A percentile compares a stretch with the other conserved stretches of the same genome.
These are phyloP conservation scores for Triops cancriformis DNA, from an alignment of 1,140 invertebrate genomes.

Conservation along the genomic window DNA sequence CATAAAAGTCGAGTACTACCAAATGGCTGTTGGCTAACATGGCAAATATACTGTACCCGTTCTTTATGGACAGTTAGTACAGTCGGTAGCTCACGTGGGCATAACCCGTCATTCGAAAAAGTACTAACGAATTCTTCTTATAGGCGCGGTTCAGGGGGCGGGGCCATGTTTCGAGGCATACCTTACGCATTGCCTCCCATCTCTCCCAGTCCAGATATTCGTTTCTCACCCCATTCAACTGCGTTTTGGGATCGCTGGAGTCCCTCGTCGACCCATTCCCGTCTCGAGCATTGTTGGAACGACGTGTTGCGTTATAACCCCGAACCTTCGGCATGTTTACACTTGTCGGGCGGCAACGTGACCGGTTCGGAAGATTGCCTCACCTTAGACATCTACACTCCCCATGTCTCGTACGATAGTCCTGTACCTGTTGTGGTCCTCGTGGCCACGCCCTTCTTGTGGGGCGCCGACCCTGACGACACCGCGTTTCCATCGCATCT, in stretches of 20 bases:
- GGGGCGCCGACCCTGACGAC: conserved; percentile 57
- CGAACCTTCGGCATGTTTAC: conserved; percentile 50
- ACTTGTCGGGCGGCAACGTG: conserved; percentile 52
- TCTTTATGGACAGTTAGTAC: too few relatives aligned
- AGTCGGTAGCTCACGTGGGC: too few relatives aligned
- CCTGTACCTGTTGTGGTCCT: conserved; percentile 71
- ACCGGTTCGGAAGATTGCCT: conserved; percentile 69
- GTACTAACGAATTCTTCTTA: conserved; percentile 32
- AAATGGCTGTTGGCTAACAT: too few relatives aligned
- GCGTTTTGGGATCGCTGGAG: conserved; percentile 52
- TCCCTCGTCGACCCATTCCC: conserved; percentile 53
- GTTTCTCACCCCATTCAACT: not conserved
- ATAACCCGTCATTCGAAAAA: too few relatives aligned
- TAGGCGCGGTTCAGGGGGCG: conserved; percentile 60
- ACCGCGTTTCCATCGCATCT: conserved; percentile 37
- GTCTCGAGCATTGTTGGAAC: conserved; percentile 69
- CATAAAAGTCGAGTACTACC: too few relatives aligned
- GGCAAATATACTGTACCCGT: too few relatives aligned
- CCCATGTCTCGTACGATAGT: conserved; percentile 58
- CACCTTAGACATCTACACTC: conserved; percentile 66
- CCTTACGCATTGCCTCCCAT: conserved; percentile 74
- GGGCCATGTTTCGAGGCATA: conserved; percentile 70
- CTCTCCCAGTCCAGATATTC: not conserved
- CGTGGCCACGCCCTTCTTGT: conserved; percentile 63
- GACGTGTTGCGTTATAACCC: conserved; percentile 56